phyloP scores from a whole-genome alignment of 2,113 vertebrate genomes.

The Dolichallabes microphthalmus region DNA sequence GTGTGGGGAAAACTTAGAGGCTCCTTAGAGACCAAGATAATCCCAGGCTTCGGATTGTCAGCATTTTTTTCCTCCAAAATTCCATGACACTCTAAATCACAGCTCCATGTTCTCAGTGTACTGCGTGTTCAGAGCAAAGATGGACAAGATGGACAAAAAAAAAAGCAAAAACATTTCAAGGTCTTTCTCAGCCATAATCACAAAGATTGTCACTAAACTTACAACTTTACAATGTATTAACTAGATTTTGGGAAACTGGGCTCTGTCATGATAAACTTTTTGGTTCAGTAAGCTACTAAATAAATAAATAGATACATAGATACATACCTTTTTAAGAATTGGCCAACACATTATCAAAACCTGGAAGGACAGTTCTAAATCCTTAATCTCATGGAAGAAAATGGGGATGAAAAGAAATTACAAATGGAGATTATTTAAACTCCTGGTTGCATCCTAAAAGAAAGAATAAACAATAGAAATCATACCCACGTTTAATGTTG shows the following conservation, averaged over 20 bases:
- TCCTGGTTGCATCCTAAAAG: too few species aligned
- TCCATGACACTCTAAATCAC: background rate
- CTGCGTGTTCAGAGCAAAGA: background rate
- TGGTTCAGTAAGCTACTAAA: background rate
- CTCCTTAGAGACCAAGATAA: conserved; percentile 4
- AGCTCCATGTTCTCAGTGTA: background rate
- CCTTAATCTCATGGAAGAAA: too few species aligned
- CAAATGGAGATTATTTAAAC: background rate
- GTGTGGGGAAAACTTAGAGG: conserved; percentile 21
- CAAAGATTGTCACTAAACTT: background rate
- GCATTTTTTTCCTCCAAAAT: background rate
- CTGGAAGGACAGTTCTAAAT: too few species aligned
- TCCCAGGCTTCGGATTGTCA: background rate
- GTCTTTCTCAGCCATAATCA: background rate
- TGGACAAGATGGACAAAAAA: background rate
- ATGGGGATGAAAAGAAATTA: background rate
- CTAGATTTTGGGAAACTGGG: background rate
- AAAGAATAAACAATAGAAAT: too few species aligned
- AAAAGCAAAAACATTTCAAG: background rate
- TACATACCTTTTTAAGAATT: too few species aligned
- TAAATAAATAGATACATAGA: too few species aligned
- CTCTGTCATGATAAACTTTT: background rate
- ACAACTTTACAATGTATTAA: background rate
- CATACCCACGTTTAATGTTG: too few species aligned
- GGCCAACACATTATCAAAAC: too few species aligned